Conservation (phyloP, 2,113 vertebrate species). For the Romanogobio albipinnatus region DNA sequence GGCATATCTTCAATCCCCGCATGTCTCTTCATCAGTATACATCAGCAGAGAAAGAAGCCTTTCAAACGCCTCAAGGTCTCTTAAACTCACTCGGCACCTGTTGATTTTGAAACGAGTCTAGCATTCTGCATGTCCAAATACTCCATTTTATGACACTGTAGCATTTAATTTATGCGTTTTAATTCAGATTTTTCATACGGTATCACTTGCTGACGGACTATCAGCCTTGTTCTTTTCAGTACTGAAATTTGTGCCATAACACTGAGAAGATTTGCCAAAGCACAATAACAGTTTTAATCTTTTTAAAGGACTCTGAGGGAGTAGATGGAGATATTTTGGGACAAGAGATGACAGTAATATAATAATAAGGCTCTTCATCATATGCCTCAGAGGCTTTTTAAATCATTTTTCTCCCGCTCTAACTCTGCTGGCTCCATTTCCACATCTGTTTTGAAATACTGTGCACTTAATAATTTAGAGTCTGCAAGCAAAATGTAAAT, state of each 20-base stretch:
- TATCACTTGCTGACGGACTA: background rate
- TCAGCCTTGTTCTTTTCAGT: background rate
- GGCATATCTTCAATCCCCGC: slow-evolving; percentile 27
- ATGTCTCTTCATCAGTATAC: slow-evolving; percentile 38
- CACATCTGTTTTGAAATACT: background rate
- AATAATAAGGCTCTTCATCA: background rate
- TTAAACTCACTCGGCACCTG: background rate
- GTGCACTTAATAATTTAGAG: background rate
- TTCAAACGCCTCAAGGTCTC: slow-evolving; percentile 31
- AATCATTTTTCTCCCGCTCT: background rate
- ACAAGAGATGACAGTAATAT: slow-evolving; percentile 2
- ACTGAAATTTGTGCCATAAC: background rate
- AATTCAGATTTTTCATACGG: background rate
- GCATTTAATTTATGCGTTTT: background rate
- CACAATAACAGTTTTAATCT: background rate
- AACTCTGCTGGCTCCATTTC: background rate
- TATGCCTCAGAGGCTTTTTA: slow-evolving; percentile 17
- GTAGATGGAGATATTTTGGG: slow-evolving; percentile 1
- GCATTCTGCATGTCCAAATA: background rate
- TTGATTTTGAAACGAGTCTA: background rate
- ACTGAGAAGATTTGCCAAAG: background rate
- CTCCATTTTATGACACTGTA: background rate
- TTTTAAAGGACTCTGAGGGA: slow-evolving; percentile 13
- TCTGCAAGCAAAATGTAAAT: background rate
- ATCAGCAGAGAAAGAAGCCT: background rate